A percentile compares a stretch with the other conserved stretches of the same genome.
These are phyloP conservation scores for Acipenser transmontanus DNA, from an alignment of 2,797 vertebrate species.

Conservation along the genomic window DNA sequence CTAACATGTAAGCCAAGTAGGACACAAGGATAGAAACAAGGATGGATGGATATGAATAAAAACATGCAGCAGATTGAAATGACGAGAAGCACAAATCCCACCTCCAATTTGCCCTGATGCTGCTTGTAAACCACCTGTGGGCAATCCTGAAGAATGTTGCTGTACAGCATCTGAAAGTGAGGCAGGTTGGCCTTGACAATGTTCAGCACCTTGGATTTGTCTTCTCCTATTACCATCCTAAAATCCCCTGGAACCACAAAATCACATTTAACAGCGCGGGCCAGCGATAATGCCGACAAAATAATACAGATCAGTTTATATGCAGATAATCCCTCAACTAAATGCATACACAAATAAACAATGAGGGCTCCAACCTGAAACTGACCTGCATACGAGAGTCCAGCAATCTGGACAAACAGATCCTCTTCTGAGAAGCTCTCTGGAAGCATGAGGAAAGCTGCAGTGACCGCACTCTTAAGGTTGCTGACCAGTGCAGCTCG, in stretches of 20 bases:
- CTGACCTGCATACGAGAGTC: slow-evolving; percentile 86
- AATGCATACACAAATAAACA: neutral
- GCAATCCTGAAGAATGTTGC: slow-evolving; percentile 76
- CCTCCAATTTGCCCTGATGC: slow-evolving; percentile 84
- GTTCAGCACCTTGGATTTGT: slow-evolving; percentile 82
- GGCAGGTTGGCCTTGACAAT: slow-evolving; percentile 80
- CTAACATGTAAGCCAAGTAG: too few relatives aligned
- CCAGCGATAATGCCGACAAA: neutral
- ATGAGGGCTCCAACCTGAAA: neutral
- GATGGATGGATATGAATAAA: too few relatives aligned
- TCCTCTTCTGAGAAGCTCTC: slow-evolving; percentile 92
- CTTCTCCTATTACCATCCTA: slow-evolving; percentile 90
- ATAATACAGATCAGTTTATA: neutral
- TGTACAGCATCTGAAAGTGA: slow-evolving; percentile 82
- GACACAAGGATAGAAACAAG: too few relatives aligned
- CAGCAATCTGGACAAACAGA: slow-evolving; percentile 81
- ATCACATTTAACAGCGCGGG: neutral
- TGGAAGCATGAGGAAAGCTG: slow-evolving; percentile 89
- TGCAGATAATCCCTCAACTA: neutral
- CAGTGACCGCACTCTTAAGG: slow-evolving; percentile 78
- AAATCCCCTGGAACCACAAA: slow-evolving; percentile 73
- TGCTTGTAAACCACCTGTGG: slow-evolving; percentile 87
- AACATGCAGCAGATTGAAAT: too few relatives aligned
- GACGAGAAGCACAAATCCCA: slow-evolving; percentile 36
- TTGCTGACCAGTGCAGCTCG: slow-evolving; percentile 74